These are phyloP conservation scores for Malurus cyaneus DNA, from an alignment of 2,113 vertebrate species.

Conservation along the genomic window DNA sequence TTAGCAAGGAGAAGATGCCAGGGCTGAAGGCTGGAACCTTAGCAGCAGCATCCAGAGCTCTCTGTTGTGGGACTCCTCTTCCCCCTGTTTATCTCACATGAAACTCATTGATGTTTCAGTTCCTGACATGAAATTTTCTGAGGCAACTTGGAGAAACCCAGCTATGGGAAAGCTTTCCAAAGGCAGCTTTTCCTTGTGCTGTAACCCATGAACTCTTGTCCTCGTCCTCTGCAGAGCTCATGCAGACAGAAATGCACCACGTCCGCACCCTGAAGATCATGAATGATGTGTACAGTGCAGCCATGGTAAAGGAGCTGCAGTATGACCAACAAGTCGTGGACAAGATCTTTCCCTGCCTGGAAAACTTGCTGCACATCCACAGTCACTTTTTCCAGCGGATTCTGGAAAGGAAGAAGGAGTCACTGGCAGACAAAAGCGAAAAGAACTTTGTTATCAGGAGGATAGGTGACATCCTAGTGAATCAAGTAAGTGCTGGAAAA, in stretches of 20 bases:
- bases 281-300: constrained; percentile 91
- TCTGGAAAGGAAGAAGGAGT: constrained; percentile 90
- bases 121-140: not conserved
- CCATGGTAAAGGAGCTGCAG: constrained; percentile 87
- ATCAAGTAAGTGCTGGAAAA: constrained; percentile 79
- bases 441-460: constrained; percentile 84
- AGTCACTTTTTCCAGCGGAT: constrained; percentile 87
- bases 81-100: fast-evolving
- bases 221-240: constrained; percentile 78
- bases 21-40: not conserved
- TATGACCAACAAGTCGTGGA: constrained; percentile 85
- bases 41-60: not conserved
- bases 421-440: constrained; percentile 74
- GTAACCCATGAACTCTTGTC: not conserved
- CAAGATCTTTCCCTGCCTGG: constrained; percentile 89
- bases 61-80: not conserved
- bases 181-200: not conserved
- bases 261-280: constrained; percentile 94
- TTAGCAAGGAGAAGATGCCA: not conserved
- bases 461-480: constrained; percentile 89
- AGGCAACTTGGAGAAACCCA: not conserved
- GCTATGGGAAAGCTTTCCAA: not conserved
- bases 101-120: not conserved
- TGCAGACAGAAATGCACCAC: constrained; percentile 98
- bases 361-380: constrained; percentile 90